A percentile compares a stretch with the other conserved stretches of the same genome.
Conservation (phyloP, 2,113 vertebrate genomes). For the Oplegnathus fasciatus region DNA sequence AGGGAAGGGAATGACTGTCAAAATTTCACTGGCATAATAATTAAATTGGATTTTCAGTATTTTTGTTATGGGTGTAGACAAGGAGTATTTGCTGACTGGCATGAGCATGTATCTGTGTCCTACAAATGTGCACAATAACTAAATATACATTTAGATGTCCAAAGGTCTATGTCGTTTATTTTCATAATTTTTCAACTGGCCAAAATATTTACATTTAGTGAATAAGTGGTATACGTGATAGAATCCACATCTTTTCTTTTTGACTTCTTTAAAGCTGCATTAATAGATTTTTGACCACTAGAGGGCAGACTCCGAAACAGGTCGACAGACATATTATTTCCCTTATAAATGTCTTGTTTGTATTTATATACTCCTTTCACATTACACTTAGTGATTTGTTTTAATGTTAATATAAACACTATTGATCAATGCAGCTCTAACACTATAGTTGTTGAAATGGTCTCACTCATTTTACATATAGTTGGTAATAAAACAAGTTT, state of each 20-base stretch:
- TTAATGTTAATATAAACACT: not conserved
- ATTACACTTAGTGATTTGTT: not conserved
- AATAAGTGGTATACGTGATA: not conserved
- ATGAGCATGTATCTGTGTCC: not conserved
- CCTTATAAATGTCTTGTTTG: not conserved
- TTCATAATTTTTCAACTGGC: not conserved
- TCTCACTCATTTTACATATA: not conserved
- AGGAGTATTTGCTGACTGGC: not conserved
- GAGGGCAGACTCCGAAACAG: not conserved
- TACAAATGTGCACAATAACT: not conserved
- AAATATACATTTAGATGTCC: not conserved
- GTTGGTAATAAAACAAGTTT: not conserved
- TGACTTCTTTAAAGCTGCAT: not conserved
- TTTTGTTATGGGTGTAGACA: not conserved
- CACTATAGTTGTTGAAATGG: not conserved
- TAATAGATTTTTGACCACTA: not conserved
- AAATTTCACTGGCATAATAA: not conserved
- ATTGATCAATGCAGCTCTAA: not conserved
- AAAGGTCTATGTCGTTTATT: not conserved
- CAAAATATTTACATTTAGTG: not conserved
- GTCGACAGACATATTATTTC: not conserved
- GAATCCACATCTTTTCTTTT: not conserved
- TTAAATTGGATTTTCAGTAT: slow-evolving; percentile 35
- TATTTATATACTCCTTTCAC: not conserved
- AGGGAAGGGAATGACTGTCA: slow-evolving; percentile 9